Conservation (phyloP, 2,113 vertebrate species). For the Oryzias curvinotus region DNA sequence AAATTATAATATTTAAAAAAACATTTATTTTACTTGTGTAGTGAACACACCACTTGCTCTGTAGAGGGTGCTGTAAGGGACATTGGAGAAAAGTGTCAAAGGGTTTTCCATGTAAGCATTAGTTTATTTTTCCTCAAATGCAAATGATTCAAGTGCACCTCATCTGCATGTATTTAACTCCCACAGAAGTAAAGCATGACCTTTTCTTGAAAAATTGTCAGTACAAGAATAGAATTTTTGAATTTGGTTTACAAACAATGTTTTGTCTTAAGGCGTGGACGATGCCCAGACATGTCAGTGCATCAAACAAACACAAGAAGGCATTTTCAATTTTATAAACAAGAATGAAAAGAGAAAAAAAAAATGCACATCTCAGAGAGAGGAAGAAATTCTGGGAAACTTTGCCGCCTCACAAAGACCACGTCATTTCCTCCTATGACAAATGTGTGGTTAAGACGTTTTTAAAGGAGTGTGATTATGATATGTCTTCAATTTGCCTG, state of each 20-base stretch:
- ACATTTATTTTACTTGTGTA: not conserved
- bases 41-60: constrained; percentile 6
- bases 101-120: not conserved
- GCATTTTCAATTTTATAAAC: constrained; percentile 20
- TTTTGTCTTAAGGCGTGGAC: not conserved
- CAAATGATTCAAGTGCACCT: not conserved
- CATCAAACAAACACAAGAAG: constrained; percentile 21
- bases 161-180: not conserved
- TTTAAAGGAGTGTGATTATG: constrained; percentile 71
- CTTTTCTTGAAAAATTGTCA: not conserved
- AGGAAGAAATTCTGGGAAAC: constrained; percentile 78
- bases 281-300: constrained; percentile 16
- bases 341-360: constrained; percentile 34
- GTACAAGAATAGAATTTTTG: not conserved
- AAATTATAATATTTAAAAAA: not conserved
- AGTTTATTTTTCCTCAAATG: constrained; percentile 9
- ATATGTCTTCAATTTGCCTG: constrained; percentile 66
- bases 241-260: not conserved
- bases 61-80: constrained; percentile 19
- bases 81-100: constrained; percentile 16
- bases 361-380: constrained; percentile 38
- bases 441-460: constrained; percentile 76
- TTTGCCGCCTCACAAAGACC: constrained; percentile 72
- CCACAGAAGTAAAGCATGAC: constrained; percentile 8
- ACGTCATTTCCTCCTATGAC: constrained; percentile 80